Evolutionary conservation across 2,888 invertebrate species (phyloP).

Genomic region (Plemyria rubiginata): DNA sequence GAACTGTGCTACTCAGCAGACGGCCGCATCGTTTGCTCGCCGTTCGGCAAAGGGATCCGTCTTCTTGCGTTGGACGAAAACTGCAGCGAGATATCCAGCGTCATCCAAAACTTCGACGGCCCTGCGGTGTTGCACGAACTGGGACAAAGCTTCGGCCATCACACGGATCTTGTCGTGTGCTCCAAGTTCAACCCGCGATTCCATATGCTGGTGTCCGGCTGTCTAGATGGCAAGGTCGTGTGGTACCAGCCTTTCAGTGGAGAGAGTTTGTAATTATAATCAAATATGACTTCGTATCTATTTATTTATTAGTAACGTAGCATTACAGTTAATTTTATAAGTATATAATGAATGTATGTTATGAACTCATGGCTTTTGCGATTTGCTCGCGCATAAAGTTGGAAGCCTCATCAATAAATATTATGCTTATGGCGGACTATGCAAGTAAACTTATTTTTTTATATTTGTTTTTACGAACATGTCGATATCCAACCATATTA

Average conservation of each 20-base stretch:
- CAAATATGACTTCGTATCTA: constrained; percentile 4
- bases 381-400: too few relatives aligned
- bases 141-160: constrained; percentile 88
- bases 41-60: constrained; percentile 94
- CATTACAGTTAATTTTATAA: too few relatives aligned
- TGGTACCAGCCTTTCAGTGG: constrained; percentile 93
- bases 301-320: too few relatives aligned
- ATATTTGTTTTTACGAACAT: too few relatives aligned
- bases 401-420: too few relatives aligned
- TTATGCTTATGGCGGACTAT: too few relatives aligned
- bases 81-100: constrained; percentile 91
- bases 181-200: constrained; percentile 95
- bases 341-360: too few relatives aligned
- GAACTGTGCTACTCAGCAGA: constrained; percentile 96
- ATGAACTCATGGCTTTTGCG: too few relatives aligned
- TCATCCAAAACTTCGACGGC: constrained; percentile 37
- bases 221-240: constrained; percentile 93
- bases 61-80: constrained; percentile 91
- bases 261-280: constrained; percentile 49
- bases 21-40: constrained; percentile 95
- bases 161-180: constrained; percentile 93
- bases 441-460: too few relatives aligned
- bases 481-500: too few relatives aligned
- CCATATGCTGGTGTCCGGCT: constrained; percentile 95
- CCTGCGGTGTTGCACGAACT: constrained; percentile 21